Conservation (phyloP, 2,888 invertebrate genomes). For the Doris montereyensis region DNA sequence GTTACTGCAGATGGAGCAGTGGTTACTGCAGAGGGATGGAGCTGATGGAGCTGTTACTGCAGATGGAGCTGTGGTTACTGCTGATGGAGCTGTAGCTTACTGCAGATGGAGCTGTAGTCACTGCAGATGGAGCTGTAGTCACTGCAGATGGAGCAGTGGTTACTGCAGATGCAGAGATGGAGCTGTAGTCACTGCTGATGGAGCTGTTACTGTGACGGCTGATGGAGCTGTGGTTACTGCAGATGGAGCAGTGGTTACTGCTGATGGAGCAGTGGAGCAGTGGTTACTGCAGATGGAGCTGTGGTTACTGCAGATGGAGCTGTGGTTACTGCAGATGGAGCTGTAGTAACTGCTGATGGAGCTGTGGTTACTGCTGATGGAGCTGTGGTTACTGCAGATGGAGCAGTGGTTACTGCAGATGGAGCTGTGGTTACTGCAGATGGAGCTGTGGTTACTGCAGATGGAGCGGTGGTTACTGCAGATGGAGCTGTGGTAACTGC, state of each 20-base stretch:
- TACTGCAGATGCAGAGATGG: not conserved
- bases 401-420: not conserved
- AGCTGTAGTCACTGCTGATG: not conserved
- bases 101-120: not conserved
- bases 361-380: not conserved
- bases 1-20: not conserved
- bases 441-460: not conserved
- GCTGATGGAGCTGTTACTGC: not conserved
- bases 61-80: not conserved
- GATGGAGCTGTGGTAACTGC: not conserved
- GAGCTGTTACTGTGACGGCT: not conserved
- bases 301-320: not conserved
- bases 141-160: not conserved
- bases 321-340: not conserved
- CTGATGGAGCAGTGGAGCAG: not conserved
- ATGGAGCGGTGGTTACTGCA: not conserved
- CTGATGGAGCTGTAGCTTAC: not conserved
- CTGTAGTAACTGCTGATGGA: too few relatives aligned
- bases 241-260: not conserved
- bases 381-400: not conserved
- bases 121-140: not conserved
- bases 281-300: not conserved
- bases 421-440: not conserved
- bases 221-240: not conserved
- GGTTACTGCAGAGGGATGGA: not conserved